Base-by-base conservation (phyloP, 2,797 vertebrate species). In the Gobio occitaniae region DNA sequence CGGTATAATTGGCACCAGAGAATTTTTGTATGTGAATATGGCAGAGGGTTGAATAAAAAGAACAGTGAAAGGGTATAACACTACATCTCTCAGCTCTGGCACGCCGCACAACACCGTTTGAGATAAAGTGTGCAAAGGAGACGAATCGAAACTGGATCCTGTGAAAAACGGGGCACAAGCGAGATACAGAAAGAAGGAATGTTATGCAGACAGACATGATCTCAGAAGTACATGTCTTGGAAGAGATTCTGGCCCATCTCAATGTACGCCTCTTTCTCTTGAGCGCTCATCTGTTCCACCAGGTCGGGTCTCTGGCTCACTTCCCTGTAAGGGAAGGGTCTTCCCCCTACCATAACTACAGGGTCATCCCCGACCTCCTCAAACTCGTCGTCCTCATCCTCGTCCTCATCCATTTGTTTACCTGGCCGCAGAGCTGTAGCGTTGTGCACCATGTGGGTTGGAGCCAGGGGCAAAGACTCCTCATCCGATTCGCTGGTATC, bases 401-500 rank as follows among this genome's bases (percentile, higher is more conserved):
- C 97, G 0, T 97, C 97, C 11, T 95, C 92, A 0, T 90, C 91
- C 4, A 50, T 82, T 21, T 17, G 85, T 63, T 21, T 8, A 82
- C 86, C 21, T 48, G 86, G 54, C 48, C 83, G 81, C 72, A 83
- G 86, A 15, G 68, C 63, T 19, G 88, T 84, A 0, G 83, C 0
- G 1, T 65, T 75, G 41, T 36, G 81, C 7, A 87, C 84, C 6
- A 29, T 19, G 29, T 84, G 80, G 8, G 93, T 88, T 4, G 95
- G 92, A 0, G 88, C 92, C 0, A 92, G 90, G 0, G 94, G 92
- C 1, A 96, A 96, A 17, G 93, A 92, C 9, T 99, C 97, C 2
- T 99, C 98, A 0, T 98, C 98, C 0, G 98, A 99, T 88, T 99
- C 98, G 0, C 98, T 99, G 15, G 98, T 99, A 93, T 99, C 98